Conservation (phyloP, 2,113 vertebrate genomes). For the Plotosus lineatus region DNA sequence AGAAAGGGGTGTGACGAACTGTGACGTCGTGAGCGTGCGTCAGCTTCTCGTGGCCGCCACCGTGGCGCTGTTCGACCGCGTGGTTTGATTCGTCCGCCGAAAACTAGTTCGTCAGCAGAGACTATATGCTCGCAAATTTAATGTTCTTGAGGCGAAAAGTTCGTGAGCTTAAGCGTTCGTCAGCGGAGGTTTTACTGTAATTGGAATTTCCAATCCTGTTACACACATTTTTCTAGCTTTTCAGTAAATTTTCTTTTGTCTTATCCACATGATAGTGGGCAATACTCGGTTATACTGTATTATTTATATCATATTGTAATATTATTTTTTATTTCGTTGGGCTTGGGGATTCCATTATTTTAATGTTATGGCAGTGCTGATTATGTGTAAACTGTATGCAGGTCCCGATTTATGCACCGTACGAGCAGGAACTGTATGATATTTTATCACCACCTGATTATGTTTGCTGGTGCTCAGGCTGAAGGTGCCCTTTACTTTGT, state of each 20-base stretch:
- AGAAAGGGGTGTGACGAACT: too few species aligned
- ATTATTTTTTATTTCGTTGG: conserved; percentile 21
- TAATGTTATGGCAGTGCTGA: conserved; percentile 18
- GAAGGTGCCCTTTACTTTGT: conserved; percentile 22
- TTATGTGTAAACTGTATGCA: conserved; percentile 52
- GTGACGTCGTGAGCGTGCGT: too few species aligned
- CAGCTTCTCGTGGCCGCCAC: too few species aligned
- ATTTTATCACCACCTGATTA: conserved; percentile 2
- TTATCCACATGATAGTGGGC: conserved; percentile 22
- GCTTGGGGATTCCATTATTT: neutral
- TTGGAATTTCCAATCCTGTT: conserved; percentile 48
- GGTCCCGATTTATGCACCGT: conserved; percentile 29
- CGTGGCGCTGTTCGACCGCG: too few species aligned
- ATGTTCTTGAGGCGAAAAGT: too few species aligned
- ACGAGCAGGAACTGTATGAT: neutral
- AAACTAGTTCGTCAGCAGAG: too few species aligned
- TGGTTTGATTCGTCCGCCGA: too few species aligned
- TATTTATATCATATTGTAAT: too few species aligned
- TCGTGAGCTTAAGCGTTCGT: too few species aligned
- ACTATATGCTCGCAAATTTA: too few species aligned
- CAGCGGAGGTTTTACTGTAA: too few species aligned
- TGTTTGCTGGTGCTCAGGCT: conserved; percentile 24
- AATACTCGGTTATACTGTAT: conserved; percentile 5
- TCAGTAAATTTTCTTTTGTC: conserved; percentile 18
- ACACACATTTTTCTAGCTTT: conserved; percentile 34